Conservation (phyloP, 2,797 vertebrate species). For the Myotis daubentonii region DNA sequence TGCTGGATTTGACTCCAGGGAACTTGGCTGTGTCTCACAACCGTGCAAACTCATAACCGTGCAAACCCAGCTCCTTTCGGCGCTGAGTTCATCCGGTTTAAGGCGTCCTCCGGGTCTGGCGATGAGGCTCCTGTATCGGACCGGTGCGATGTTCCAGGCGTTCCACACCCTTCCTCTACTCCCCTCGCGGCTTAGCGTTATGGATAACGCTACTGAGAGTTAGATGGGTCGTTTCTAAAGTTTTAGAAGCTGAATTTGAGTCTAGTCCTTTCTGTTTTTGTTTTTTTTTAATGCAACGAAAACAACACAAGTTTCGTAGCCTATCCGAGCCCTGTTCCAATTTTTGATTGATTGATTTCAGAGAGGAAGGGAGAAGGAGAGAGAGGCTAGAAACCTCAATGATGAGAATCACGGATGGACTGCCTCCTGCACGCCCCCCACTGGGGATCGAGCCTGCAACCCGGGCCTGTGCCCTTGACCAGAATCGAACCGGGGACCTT, state of each 20-base stretch:
- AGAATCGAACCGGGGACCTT: no score
- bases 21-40: neutral
- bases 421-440: no score
- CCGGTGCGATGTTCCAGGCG: fast-evolving
- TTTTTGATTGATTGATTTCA: neutral
- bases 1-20: neutral
- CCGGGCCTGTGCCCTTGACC: no score
- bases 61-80: neutral
- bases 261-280: neutral
- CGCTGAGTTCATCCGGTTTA: neutral
- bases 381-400: no score
- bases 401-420: no score
- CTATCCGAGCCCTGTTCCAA: neutral
- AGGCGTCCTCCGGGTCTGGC: neutral
- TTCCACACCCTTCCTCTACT: neutral
- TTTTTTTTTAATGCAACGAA: neutral
- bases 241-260: neutral
- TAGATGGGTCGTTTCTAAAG: neutral
- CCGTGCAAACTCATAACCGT: fast-evolving
- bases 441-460: no score
- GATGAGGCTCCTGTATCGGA: fast-evolving
- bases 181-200: neutral
- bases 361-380: no score
- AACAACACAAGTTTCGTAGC: neutral
- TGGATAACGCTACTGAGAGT: neutral